A percentile compares a stretch with the other conserved stretches of the same genome.
These are phyloP conservation scores for Emydocephalus ijimae DNA, from an alignment of 2,113 vertebrate species.

Conservation along the genomic window DNA sequence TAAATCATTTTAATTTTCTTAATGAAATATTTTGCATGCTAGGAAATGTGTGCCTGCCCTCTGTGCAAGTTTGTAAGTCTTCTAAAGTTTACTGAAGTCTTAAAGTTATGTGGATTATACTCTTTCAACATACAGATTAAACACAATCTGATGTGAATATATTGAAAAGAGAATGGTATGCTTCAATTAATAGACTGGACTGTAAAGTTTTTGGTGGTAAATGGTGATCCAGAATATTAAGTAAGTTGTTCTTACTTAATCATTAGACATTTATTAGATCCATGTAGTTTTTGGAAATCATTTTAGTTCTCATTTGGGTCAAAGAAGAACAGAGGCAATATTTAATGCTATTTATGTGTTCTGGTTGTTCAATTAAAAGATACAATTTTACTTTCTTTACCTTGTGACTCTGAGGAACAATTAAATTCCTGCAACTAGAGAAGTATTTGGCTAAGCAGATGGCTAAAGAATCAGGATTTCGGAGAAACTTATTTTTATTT, in stretches of 20 bases:
- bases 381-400: constrained; percentile 25
- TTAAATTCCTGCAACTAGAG: constrained; percentile 19
- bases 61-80: neutral
- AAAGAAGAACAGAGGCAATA: constrained; percentile 3
- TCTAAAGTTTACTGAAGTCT: neutral
- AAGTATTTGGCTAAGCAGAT: constrained; percentile 23
- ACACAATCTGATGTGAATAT: neutral
- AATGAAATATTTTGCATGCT: neutral
- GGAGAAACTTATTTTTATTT: neutral
- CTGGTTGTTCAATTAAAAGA: constrained; percentile 21
- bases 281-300: neutral
- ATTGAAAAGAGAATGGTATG: neutral
- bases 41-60: neutral
- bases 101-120: neutral
- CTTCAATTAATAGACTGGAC: neutral
- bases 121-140: neutral
- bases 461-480: constrained; percentile 12
- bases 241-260: neutral
- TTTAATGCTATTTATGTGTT: constrained; percentile 22
- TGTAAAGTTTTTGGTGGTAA: neutral
- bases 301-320: constrained; percentile 4
- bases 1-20: neutral
- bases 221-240: neutral
- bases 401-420: constrained; percentile 21
- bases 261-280: neutral